phyloP scores from a whole-genome alignment of 2,888 invertebrate species.

The Taenaris catops region DNA sequence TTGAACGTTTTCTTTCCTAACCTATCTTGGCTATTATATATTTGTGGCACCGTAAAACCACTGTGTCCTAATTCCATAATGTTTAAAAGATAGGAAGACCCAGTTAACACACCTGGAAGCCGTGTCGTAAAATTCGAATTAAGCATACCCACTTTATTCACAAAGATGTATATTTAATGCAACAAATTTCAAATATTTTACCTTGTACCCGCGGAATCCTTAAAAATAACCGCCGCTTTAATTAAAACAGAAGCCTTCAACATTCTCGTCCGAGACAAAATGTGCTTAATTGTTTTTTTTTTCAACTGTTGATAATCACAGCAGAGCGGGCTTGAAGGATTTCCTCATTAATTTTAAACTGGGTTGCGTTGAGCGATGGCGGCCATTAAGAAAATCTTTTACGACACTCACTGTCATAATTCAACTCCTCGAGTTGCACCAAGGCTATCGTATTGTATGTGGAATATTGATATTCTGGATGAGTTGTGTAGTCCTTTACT shows the following conservation, averaged over 20 bases:
- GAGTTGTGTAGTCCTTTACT: slow-evolving; percentile 33
- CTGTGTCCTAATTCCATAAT: too few species aligned
- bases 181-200: too few species aligned
- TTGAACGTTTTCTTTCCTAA: too few species aligned
- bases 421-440: slow-evolving; percentile 39
- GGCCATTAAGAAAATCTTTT: slow-evolving; percentile 24
- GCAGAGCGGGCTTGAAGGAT: slow-evolving; percentile 36
- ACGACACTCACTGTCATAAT: too few species aligned
- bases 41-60: too few species aligned
- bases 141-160: too few species aligned
- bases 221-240: slow-evolving; percentile 40
- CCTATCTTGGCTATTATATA: too few species aligned
- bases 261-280: slow-evolving; percentile 34
- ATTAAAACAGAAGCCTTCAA: slow-evolving; percentile 51
- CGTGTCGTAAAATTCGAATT: too few species aligned
- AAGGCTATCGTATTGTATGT: slow-evolving; percentile 43
- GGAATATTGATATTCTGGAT: slow-evolving; percentile 44
- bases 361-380: slow-evolving; percentile 34
- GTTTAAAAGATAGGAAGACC: too few species aligned
- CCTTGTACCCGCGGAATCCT: slow-evolving; percentile 12
- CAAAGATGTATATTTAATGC: too few species aligned
- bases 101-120: too few species aligned
- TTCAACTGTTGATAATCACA: slow-evolving; percentile 44
- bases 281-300: slow-evolving; percentile 46
- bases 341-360: slow-evolving; percentile 44